Evolutionary conservation across 2,888 invertebrate genomes (phyloP), one percentile per base, ranked within the genome.

Genomic region (Sarcophaga subvicina): DNA sequence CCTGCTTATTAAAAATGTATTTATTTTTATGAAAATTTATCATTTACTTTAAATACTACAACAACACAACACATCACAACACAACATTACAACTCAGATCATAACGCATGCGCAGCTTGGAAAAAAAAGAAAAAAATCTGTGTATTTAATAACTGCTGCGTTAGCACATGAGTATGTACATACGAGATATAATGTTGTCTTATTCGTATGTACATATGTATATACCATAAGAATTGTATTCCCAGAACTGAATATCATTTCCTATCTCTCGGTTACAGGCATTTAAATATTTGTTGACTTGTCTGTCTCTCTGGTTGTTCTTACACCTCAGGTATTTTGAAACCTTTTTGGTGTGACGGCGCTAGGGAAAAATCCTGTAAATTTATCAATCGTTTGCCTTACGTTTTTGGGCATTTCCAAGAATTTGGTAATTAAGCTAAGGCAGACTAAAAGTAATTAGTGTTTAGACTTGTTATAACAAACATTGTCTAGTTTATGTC

Each of bases 381-480:
- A 81, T 80, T 69, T 83, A 83, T 83, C 70, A 83, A 80, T 83
- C 49, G 73, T 70, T 73, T 80, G 45, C 59, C 60, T 54, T 25
- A 17, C 3, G 80, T 71, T 66, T 71, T 80, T 80, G 63, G 25
- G 22, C 45, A 47, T 79, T 81, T 84, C 83, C 69, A 60, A 78
- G 85, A 85, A 81, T 59, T 20, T 76, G 85, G 90, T 87, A 89
- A 92, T 92, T 92, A 91, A 89, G 87, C 83, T 87, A 87, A 83
- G 86, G 88, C 90, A 91, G 91, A 90, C 91, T 89, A 81, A 91
- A 91, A 90, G 88, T 89, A 90, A 91, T 92, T 92, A 91, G 89
- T 88, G 89, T 89, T 89, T 88, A 88, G 90, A 89, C 90, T 88
- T 87, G 89, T 88, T 89, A 88, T 85, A 89, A 87, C 88, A 89